Evolutionary conservation across 92 coral and sea anemone species (phyloP), one percentile per base, ranked within the genome.

Genomic region (Palythoa caribaeorum): DNA sequence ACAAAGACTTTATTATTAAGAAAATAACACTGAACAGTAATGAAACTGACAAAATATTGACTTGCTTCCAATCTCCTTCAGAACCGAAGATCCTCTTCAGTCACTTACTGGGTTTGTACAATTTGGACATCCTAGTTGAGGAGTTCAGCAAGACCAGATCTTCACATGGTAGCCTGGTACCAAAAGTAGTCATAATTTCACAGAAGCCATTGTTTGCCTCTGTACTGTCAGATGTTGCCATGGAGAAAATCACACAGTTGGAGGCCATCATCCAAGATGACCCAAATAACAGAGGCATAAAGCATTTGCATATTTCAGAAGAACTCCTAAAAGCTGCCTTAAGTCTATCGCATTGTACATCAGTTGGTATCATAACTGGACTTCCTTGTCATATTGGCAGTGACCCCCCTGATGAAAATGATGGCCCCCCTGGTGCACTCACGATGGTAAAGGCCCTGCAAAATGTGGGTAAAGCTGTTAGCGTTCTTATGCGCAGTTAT

Each of bases 191-290:
- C 55, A 73, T 87, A 9, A 28, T 96, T n/a, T 84, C 84, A 62
- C 94, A 93, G 50, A 80, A 87, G 5, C 99, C 95, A 7, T 78
- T 72, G 54, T 44, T 78, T 83, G 96, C 90, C 48, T 96, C 98
- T 19, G 81, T 96, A 19, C 90, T 96, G 11, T 96, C 98, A 54
- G 92, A 89, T 80, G 80, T 38, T 5, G 92, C 94, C 21, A 54
- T 84, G 39, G 53, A 47, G 72, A 87, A 86, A 68, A 86, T 96
- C 39, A 88, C 50, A 16, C n/a, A 51, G 1, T 83, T 96, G 48
- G 98, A 96, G 78, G 14, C 8, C 9, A 77, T 89, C 40, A 93
- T 95, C 48, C 98, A 93, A 48, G 89, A 92, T 20, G 99, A 96
- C 90, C 89, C 94, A 5, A 95, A 93, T 4, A 70, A 88, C 5